Base-by-base conservation (phyloP, 1,140 invertebrate species). In the Drosophila pectinifera region DNA sequence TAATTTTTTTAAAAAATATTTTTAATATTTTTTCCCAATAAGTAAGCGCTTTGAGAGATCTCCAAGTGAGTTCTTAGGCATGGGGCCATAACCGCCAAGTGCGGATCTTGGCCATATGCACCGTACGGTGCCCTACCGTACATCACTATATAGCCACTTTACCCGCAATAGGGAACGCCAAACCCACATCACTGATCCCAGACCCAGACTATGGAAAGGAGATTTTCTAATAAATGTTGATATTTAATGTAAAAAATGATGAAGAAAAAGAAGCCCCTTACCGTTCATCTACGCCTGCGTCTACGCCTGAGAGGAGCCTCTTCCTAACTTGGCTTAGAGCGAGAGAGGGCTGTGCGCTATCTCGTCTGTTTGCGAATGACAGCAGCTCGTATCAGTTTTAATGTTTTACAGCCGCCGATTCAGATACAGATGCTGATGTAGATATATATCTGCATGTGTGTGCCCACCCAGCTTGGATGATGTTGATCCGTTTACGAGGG, bases 201-300 rank as follows among this genome's bases (percentile, higher is more conserved):
- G 13, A 14, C 16, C 20, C 28, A 26, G 54, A 64, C 58, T 42
- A 72, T 53, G 43, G 31, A 80, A 54, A 57, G 49, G 36, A 63
- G 51, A 55, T 70, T 63, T 75, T 75, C 45, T 48, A 76, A 80
- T 80, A 76, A 80, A 80, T 51, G 36, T 65, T 80, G 41, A 80
- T 53, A 56, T 75, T 53, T n/a, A 36, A 22, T 36, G 43, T 61
- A 72, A 63, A 58, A 45, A 65, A 73, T 1, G 13, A 24, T 11
- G 6, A 26, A n/a, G 18, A 7, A 11, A 26, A 28, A n/a, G n/a
- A 26, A n/a, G n/a, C n/a, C n/a, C n/a, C n/a, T n/a, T n/a, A n/a
- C n/a, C n/a, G n/a, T n/a, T 6, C 26, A 28, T 28, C 6, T 28
- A 28, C 26, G 10, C 28, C 28, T 31, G 28, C 28, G 10, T 8